phyloP scores from a whole-genome alignment of 2,797 vertebrate species.

The Gymnocypris eckloni region DNA sequence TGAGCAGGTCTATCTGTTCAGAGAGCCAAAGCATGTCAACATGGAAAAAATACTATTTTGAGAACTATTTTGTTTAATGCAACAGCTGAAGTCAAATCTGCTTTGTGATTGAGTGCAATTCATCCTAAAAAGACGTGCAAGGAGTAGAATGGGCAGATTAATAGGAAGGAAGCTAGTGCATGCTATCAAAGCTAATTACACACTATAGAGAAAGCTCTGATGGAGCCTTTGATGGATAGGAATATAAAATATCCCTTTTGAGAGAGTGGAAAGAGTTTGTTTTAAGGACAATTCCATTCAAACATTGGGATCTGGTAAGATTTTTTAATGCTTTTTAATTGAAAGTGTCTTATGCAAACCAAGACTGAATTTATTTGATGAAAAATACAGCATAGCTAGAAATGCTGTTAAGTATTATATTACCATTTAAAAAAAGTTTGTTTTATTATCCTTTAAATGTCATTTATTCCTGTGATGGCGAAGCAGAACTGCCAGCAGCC shows the following conservation, averaged over 20 bases:
- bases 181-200: constrained; percentile 34
- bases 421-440: not conserved
- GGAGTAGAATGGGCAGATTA: constrained; percentile 8
- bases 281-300: too few relatives aligned
- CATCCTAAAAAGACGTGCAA: not conserved
- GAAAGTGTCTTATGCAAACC: not conserved
- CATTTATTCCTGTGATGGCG: not conserved
- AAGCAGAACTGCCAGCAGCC: not conserved
- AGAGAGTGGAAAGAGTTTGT: not conserved
- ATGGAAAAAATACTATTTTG: not conserved
- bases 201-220: constrained; percentile 3
- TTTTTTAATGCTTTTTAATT: not conserved
- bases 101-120: not conserved
- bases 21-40: not conserved
- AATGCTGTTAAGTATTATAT: not conserved
- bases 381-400: not conserved
- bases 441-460: not conserved
- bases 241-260: not conserved
- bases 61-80: not conserved
- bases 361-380: not conserved
- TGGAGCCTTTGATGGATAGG: constrained; percentile 10
- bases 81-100: not conserved
- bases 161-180: constrained; percentile 3
- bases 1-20: constrained; percentile 8
- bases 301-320: not conserved